Base-by-base conservation (phyloP, 2,888 invertebrate genomes). In the Chymomyza caudatula region DNA sequence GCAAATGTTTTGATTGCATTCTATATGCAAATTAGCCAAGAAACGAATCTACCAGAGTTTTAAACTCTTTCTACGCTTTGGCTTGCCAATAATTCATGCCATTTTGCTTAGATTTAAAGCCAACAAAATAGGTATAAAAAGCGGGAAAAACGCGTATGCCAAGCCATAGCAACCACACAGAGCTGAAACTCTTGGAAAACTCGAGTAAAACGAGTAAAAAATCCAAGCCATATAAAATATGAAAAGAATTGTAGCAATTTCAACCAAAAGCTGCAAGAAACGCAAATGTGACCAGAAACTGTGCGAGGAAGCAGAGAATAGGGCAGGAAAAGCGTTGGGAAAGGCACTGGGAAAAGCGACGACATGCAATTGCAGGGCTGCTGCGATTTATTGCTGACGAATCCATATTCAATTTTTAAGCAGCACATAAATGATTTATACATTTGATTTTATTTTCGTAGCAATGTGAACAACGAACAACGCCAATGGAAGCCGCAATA, bases 371-470 rank as follows among this genome's bases (percentile, higher is more conserved):
- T 59, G n/a, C 37, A 42, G 25, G 43, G 19, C 43, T 25, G 37
- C 54, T 52, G 74, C 73, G 67, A 83, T 83, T 86, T 83, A 87
- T 87, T 78, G 86, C 86, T 83, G 82, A 82, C 80, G 85, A 85
- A 86, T 86, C 78, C 77, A 73, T 83, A 78, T 87, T 85, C 86
- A 82, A 87, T 86, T 82, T 81, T 78, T 77, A 82, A 76, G 78
- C 67, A 72, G 71, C 63, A 65, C 71, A 81, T 65, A 78, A 73
- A 84, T 87, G 87, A 87, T 85, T 85, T 85, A 87, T 84, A 78
- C 74, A 79, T 86, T 83, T 85, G 82, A 79, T 82, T 83, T 85
- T 79, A 74, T 78, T 74, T 77, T 77, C 76, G 63, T 65, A 64
- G 69, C 73, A 67, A 60, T 42, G n/a, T 20, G 20, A 56, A 60